These are phyloP conservation scores for Procavia capensis DNA, from an alignment of 2,113 vertebrate genomes.

Conservation along the genomic window DNA sequence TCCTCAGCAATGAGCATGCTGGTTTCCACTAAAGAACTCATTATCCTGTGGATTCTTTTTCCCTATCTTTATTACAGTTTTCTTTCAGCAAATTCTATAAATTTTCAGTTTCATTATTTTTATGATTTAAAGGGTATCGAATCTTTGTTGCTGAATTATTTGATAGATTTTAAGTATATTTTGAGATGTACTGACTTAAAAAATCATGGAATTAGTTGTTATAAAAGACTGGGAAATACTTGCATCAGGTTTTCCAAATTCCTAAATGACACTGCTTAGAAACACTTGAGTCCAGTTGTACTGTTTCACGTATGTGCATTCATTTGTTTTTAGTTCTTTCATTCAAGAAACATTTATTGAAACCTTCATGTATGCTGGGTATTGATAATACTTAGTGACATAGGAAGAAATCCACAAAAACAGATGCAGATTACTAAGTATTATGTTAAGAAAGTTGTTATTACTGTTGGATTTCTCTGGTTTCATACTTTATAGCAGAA, in stretches of 20 bases:
- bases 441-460: not conserved
- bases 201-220: not conserved
- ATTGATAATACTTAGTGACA: not conserved
- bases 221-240: not conserved
- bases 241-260: not conserved
- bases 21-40: not conserved
- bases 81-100: not conserved
- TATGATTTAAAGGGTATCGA: not conserved
- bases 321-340: not conserved
- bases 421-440: not conserved
- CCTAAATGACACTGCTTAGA: not conserved
- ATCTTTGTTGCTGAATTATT: not conserved
- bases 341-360: no score
- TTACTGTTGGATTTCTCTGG: not conserved
- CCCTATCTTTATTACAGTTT: not conserved
- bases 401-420: not conserved
- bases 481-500: not conserved
- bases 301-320: not conserved
- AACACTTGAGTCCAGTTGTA: not conserved
- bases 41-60: not conserved
- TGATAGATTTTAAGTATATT: not conserved
- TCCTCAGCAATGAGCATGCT: not conserved
- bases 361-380: not conserved
- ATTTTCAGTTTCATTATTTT: not conserved
- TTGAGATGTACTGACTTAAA: not conserved